Conservation (phyloP, 1,140 invertebrate species). For the Vanessa tameamea region DNA sequence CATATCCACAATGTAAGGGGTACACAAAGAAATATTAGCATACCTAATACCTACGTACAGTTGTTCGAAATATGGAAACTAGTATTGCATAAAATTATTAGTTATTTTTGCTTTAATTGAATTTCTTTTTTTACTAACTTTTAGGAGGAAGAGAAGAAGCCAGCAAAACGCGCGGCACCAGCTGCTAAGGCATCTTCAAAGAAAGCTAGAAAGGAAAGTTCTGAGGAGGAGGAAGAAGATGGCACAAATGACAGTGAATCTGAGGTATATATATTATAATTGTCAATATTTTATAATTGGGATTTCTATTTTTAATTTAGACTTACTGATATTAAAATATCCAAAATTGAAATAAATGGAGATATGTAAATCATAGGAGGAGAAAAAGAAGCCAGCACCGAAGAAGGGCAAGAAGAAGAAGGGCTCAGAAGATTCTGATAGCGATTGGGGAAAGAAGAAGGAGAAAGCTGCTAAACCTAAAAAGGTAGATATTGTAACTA, state of each 20-base stretch:
- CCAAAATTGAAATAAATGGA: too few relatives aligned
- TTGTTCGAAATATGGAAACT: too few relatives aligned
- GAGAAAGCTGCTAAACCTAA: conserved; percentile 76
- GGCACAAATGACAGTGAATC: conserved; percentile 66
- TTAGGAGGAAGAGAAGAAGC: conserved; percentile 81
- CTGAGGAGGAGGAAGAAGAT: conserved; percentile 60
- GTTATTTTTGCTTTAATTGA: background rate
- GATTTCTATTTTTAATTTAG: background rate
- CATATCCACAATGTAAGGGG: too few relatives aligned
- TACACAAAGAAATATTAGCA: too few relatives aligned
- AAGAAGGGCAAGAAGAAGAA: conserved; percentile 84
- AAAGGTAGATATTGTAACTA: conserved; percentile 55
- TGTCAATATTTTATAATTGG: background rate
- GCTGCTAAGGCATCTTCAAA: conserved; percentile 46
- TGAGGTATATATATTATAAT: conserved; percentile 28
- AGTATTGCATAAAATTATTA: background rate
- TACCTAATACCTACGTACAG: too few relatives aligned
- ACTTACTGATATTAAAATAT: too few relatives aligned
- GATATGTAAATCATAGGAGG: conserved; percentile 38
- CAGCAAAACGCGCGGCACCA: conserved; percentile 81
- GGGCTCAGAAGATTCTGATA: conserved; percentile 88
- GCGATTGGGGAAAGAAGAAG: conserved; percentile 87
- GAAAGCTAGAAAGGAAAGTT: conserved; percentile 50
- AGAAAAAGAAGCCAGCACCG: conserved; percentile 68
- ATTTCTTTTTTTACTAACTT: background rate